A percentile compares a stretch with the other conserved stretches of the same genome.
phyloP scores from a whole-genome alignment of 2,797 vertebrate species.

The Anguilla obscura region DNA sequence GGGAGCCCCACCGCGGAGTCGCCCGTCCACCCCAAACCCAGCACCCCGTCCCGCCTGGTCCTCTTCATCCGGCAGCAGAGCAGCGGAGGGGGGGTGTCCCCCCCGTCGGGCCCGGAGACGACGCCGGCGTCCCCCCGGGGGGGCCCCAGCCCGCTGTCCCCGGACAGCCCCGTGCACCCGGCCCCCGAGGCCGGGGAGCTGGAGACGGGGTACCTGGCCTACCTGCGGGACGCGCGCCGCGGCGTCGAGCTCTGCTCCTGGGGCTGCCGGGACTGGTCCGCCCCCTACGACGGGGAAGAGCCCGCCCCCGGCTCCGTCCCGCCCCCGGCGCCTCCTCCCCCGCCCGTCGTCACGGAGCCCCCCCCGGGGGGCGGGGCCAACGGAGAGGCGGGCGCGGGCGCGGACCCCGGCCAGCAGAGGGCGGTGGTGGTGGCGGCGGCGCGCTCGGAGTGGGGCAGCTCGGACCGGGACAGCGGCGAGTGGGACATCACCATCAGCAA shows the following conservation, averaged over 20 bases:
- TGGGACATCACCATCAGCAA: slow-evolving; percentile 77
- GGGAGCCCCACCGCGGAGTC: slow-evolving; percentile 81
- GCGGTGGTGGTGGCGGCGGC: slow-evolving; percentile 67
- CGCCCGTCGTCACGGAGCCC: slow-evolving; percentile 52
- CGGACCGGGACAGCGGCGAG: slow-evolving; percentile 77
- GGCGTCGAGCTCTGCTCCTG: slow-evolving; percentile 83
- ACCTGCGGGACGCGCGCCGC: slow-evolving; percentile 83
- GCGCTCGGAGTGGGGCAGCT: slow-evolving; percentile 72
- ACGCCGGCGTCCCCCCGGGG: slow-evolving; percentile 56
- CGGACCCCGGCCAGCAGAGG: slow-evolving; percentile 64
- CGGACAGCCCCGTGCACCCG: slow-evolving; percentile 78
- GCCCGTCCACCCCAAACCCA: slow-evolving; percentile 75
- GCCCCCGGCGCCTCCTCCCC: slow-evolving; percentile 58
- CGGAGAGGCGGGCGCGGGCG: slow-evolving; percentile 24
- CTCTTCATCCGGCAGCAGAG: slow-evolving; percentile 88
- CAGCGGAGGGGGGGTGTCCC: slow-evolving; percentile 54
- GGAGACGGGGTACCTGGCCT: slow-evolving; percentile 91
- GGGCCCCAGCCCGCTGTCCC: slow-evolving; percentile 54
- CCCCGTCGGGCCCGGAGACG: slow-evolving; percentile 55
- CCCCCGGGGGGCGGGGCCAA: slow-evolving; percentile 30
- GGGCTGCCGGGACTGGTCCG: slow-evolving; percentile 90
- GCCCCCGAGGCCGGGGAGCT: slow-evolving; percentile 72
- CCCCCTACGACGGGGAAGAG: slow-evolving; percentile 89
- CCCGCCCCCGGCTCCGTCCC: slow-evolving; percentile 70
- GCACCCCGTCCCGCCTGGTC: slow-evolving; percentile 89